Percentiles rank a stretch among this genome's conserved stretches.
Evolutionary conservation across 2,888 invertebrate species (phyloP).

Genomic region (Eupelmus urozonus): DNA sequence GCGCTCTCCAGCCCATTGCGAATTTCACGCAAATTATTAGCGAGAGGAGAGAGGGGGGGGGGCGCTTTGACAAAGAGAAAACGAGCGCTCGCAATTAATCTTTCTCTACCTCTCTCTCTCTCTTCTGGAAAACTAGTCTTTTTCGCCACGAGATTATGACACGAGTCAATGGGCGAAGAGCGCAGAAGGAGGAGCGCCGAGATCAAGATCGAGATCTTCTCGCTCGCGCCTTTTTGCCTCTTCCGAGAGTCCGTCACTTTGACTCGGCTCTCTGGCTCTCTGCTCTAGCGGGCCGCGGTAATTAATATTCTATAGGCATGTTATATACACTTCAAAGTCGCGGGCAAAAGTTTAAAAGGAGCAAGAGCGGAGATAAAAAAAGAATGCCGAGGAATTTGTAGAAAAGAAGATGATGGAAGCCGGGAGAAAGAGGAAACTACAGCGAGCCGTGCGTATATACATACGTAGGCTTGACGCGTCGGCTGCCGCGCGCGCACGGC

Average conservation of each 20-base stretch:
- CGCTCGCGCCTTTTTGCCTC: conserved; percentile 15
- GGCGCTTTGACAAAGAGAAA: background rate
- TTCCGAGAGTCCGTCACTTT: conserved; percentile 35
- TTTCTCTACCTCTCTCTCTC: background rate
- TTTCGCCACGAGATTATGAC: conserved; percentile 26
- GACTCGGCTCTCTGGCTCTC: conserved; percentile 6
- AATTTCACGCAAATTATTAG: conserved; percentile 46
- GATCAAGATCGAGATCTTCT: conserved; percentile 18
- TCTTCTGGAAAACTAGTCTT: conserved; percentile 15
- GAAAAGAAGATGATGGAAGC: conserved; percentile 11
- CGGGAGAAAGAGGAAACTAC: conserved; percentile 28
- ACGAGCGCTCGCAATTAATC: conserved; percentile 44
- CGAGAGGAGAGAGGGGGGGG: background rate
- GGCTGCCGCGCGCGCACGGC: conserved; percentile 46
- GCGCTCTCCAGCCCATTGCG: conserved; percentile 37
- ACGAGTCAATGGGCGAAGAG: conserved; percentile 12
- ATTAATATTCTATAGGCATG: conserved; percentile 51
- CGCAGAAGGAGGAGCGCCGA: background rate
- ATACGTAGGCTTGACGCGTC: conserved; percentile 48
- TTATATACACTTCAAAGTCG: background rate
- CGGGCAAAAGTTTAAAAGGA: background rate
- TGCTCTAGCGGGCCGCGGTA: background rate
- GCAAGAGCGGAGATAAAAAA: background rate
- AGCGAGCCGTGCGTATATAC: background rate
- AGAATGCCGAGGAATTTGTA: background rate